phyloP scores from a whole-genome alignment of 2,113 vertebrate genomes.

The Pterocles gutturalis region DNA sequence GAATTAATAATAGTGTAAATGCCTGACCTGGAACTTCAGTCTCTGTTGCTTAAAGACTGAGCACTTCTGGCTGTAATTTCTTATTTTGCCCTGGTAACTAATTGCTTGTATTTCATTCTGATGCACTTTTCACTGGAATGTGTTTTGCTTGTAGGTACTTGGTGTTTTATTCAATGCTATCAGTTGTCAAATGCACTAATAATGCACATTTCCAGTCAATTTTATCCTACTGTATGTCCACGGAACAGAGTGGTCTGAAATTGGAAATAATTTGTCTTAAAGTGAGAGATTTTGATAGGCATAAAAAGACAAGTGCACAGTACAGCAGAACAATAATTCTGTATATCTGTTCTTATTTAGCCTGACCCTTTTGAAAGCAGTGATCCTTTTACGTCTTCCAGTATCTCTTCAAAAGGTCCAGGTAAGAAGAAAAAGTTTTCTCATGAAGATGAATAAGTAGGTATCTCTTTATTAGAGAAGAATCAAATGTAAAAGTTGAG shows the following conservation, averaged over 20 bases:
- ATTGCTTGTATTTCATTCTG: background rate
- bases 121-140: background rate
- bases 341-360: slow-evolving; percentile 62
- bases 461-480: background rate
- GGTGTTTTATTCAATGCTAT: background rate
- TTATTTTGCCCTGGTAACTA: background rate
- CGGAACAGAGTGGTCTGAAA: background rate
- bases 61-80: background rate
- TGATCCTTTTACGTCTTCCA: slow-evolving; percentile 89
- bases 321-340: background rate
- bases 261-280: background rate
- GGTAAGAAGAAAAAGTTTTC: slow-evolving; percentile 78
- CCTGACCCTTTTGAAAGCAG: slow-evolving; percentile 86
- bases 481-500: background rate
- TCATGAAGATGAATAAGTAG: background rate
- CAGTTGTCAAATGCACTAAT: background rate
- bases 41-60: background rate
- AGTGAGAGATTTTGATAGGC: background rate
- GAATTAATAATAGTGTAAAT: background rate
- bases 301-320: background rate
- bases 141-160: background rate
- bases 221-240: background rate
- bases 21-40: background rate
- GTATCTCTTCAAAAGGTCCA: slow-evolving; percentile 87
- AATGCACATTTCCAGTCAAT: background rate